A percentile compares a stretch with the other conserved stretches of the same genome.
phyloP scores from a whole-genome alignment of 2,113 vertebrate genomes.

The Gasterosteus nipponicus region DNA sequence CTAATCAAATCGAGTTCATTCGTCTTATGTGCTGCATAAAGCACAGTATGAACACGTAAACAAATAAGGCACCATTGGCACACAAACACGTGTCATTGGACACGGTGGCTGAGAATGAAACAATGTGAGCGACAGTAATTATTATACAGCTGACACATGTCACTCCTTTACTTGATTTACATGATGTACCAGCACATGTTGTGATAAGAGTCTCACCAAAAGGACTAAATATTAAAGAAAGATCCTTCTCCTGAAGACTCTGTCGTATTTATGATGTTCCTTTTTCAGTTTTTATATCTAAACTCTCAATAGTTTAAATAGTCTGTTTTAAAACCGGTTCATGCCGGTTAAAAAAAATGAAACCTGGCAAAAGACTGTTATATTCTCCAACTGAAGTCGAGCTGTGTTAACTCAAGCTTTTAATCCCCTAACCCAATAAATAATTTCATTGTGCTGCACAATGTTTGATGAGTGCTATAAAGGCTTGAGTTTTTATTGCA shows the following conservation, averaged over 20 bases:
- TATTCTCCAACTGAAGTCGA: neutral
- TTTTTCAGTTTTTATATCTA: neutral
- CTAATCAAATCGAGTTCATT: neutral
- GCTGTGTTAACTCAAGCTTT: neutral
- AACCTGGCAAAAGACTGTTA: neutral
- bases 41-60: neutral
- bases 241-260: neutral
- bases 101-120: neutral
- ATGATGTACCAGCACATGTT: neutral
- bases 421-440: neutral
- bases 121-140: neutral
- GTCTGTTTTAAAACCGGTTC: neutral
- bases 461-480: slow-evolving; percentile 19
- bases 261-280: neutral
- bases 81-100: neutral
- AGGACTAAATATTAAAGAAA: neutral
- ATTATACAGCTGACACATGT: neutral
- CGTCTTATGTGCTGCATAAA: neutral
- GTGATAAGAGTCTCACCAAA: neutral
- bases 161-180: neutral
- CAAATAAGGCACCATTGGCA: neutral
- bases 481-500: slow-evolving; percentile 12
- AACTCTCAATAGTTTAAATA: no score
- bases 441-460: slow-evolving; percentile 8
- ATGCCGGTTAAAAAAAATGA: neutral